These are phyloP conservation scores for Desmodus rotundus DNA, from an alignment of 2,113 vertebrate genomes.

Conservation along the genomic window DNA sequence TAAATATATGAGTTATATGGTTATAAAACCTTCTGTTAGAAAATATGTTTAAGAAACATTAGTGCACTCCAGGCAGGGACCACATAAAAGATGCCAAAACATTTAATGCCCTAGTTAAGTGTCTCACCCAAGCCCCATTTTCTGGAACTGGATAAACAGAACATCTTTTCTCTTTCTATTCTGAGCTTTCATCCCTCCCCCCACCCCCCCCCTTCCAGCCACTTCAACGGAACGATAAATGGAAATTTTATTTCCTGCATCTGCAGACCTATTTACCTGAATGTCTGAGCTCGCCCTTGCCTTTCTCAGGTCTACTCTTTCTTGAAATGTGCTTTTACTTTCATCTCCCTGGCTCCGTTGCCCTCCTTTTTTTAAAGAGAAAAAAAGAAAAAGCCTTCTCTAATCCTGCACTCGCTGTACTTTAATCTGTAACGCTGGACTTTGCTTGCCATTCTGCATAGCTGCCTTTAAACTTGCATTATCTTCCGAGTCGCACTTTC, in stretches of 20 bases:
- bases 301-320: slow-evolving; percentile 20
- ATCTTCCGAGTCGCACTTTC: slow-evolving; percentile 56
- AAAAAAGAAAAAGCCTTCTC: not conserved
- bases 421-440: slow-evolving; percentile 71
- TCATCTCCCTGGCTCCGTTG: slow-evolving; percentile 22
- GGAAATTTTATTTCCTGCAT: slow-evolving; percentile 63
- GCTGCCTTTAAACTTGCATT: slow-evolving; percentile 57
- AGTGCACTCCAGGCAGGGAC: not conserved
- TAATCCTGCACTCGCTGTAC: slow-evolving; percentile 43
- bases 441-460: slow-evolving; percentile 69
- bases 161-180: slow-evolving; percentile 58
- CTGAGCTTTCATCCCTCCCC: not conserved
- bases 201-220: not conserved
- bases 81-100: slow-evolving; percentile 18
- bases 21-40: slow-evolving; percentile 44
- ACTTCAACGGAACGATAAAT: slow-evolving; percentile 54
- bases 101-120: slow-evolving; percentile 54
- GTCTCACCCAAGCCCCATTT: not conserved
- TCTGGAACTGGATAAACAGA: slow-evolving; percentile 61
- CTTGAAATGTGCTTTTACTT: slow-evolving; percentile 52
- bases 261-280: slow-evolving; percentile 65
- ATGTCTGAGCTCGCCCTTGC: slow-evolving; percentile 32
- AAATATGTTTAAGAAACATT: slow-evolving; percentile 50
- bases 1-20: slow-evolving; percentile 32
- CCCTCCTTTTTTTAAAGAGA: not conserved